phyloP scores from a whole-genome alignment of 2,797 vertebrate genomes.

The Nasua narica region DNA sequence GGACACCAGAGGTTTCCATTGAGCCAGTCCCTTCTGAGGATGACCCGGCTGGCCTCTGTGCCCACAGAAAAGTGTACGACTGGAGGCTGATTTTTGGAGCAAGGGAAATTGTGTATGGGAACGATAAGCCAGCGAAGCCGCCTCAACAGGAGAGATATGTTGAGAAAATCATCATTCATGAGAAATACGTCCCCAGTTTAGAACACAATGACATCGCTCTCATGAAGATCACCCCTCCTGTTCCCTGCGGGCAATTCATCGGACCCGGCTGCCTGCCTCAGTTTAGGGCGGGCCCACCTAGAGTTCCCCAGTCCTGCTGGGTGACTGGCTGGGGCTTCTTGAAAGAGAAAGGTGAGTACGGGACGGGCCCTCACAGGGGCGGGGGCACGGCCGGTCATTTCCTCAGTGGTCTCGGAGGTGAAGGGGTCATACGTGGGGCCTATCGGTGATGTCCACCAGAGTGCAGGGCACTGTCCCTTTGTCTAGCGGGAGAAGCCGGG shows the following conservation, averaged over 20 bases:
- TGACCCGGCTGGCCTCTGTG: background rate
- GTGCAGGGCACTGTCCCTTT: background rate
- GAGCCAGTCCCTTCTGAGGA: background rate
- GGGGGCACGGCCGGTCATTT: background rate
- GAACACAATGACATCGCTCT: slow-evolving; percentile 67
- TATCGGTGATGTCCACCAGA: no score
- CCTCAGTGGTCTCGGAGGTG: background rate
- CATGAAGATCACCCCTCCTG: slow-evolving; percentile 64
- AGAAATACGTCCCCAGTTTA: background rate
- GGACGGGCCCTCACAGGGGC: background rate
- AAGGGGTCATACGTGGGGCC: background rate
- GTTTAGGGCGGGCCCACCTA: slow-evolving; percentile 25
- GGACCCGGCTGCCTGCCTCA: slow-evolving; percentile 58
- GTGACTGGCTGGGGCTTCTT: slow-evolving; percentile 72
- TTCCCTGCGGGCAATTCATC: slow-evolving; percentile 20
- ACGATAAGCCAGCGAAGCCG: background rate
- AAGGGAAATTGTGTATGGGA: slow-evolving; percentile 29
- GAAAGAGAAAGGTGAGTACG: slow-evolving; percentile 46
- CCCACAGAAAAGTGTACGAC: slow-evolving; percentile 46
- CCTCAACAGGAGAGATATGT: slow-evolving; percentile 57
- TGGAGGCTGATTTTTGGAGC: slow-evolving; percentile 64
- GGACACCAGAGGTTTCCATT: background rate
- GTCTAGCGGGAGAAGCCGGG: background rate
- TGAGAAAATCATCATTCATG: slow-evolving; percentile 63
- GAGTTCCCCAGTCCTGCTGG: slow-evolving; percentile 51